A percentile compares a stretch with the other conserved stretches of the same genome.
phyloP scores from a whole-genome alignment of 2,888 invertebrate species.

The Trachelus troglodyta region DNA sequence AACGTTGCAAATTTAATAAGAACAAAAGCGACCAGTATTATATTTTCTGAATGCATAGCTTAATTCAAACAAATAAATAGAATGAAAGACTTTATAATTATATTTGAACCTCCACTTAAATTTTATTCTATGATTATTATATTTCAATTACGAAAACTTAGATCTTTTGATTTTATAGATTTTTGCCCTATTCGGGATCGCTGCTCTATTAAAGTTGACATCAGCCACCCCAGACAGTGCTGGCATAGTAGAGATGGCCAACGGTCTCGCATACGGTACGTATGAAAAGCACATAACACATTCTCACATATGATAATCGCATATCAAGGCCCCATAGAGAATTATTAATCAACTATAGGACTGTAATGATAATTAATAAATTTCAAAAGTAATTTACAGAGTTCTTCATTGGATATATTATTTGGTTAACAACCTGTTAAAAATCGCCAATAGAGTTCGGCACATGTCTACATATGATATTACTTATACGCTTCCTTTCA shows the following conservation, averaged over 20 bases:
- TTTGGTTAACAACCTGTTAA: background rate
- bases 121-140: background rate
- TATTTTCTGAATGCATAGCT: too few species aligned
- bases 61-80: too few species aligned
- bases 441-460: slow-evolving; percentile 2
- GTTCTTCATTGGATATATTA: background rate
- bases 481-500: slow-evolving; percentile 5
- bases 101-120: background rate
- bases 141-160: background rate
- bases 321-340: background rate
- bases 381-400: background rate
- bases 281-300: background rate
- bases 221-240: slow-evolving; percentile 59
- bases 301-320: background rate
- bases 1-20: too few species aligned
- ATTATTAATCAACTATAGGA: background rate
- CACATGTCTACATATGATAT: background rate
- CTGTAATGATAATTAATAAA: background rate
- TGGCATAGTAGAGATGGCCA: slow-evolving; percentile 62
- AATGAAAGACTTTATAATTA: too few species aligned
- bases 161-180: slow-evolving; percentile 13
- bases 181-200: slow-evolving; percentile 28
- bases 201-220: slow-evolving; percentile 22
- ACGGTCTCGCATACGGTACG: slow-evolving; percentile 65
- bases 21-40: too few species aligned